phyloP scores from a whole-genome alignment of 1,140 invertebrate genomes.

The Trichogramma pretiosum region DNA sequence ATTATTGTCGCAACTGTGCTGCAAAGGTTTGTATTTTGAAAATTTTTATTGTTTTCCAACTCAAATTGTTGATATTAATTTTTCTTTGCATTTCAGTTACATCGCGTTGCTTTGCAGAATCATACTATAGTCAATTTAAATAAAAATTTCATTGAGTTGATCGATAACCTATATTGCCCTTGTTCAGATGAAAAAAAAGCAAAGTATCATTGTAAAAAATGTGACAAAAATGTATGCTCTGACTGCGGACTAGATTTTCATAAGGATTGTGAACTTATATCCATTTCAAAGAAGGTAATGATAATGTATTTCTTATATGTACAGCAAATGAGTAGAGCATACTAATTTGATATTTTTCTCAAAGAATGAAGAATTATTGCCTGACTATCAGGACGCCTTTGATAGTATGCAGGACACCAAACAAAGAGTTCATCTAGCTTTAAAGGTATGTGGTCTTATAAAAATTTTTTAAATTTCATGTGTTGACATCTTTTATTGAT shows the following conservation, averaged over 20 bases:
- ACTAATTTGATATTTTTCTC: constrained; percentile 13
- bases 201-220: constrained; percentile 36
- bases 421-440: constrained; percentile 8
- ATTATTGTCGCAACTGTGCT: constrained; percentile 30
- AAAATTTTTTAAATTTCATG: neutral
- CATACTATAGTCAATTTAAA: constrained; percentile 20
- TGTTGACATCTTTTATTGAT: too few species aligned
- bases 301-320: too few species aligned
- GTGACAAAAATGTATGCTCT: constrained; percentile 30
- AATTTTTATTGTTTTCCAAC: constrained; percentile 1
- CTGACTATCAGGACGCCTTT: constrained; percentile 7
- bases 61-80: neutral
- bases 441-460: constrained; percentile 24
- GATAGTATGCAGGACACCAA: constrained; percentile 7
- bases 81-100: constrained; percentile 25
- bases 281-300: too few species aligned
- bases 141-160: neutral
- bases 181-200: constrained; percentile 20
- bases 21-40: constrained; percentile 28
- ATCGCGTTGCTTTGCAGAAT: constrained; percentile 25
- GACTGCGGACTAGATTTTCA: constrained; percentile 36
- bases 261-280: constrained; percentile 27
- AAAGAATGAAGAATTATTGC: constrained; percentile 23
- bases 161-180: constrained; percentile 16
- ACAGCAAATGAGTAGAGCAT: too few species aligned